Evolutionary conservation across 2,888 invertebrate species (phyloP), one percentile per base, ranked within the genome.

Genomic region (Caenorhabditis uteleia): DNA sequence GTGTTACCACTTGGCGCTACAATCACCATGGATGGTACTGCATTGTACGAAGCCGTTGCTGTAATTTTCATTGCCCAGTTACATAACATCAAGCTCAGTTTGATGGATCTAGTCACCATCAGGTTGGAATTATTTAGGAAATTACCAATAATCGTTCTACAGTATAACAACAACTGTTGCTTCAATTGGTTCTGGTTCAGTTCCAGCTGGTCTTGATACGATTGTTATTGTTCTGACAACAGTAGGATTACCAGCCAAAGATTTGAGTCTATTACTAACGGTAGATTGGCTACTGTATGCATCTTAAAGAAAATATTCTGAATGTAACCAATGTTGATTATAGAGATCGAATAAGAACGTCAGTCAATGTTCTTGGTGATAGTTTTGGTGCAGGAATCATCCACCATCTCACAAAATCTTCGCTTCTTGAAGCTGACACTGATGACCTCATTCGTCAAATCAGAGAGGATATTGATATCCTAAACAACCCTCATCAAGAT

Each of bases 1-100:
- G 94, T 97, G 7, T 91, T 95, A 81, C 97, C 97, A 20, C 92
- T 97, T 20, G 97, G 97, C 7, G 95, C 95, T 21, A 95, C 95
- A 34, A 95, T 97, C 84, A 97, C 95, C 86, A 81, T 82, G 82
- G 81, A 81, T 55, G 81, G 81, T 44, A 81, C 81, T 10, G 81
- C 81, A 0, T 87, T 98, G 27, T 98, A 98, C 83, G 97, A 98
- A 84, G 95, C 95, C 0, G 93, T 97, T 3, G 97, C 95, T 0
- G 95, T 95, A 18, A 90, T 97, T 76, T 98, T 95, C 83, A 95
- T 97, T 68, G 93, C 95, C 18, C 97, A 98, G 86, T 88, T 93
- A 69, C 88, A 92, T 82, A 89, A 89, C 74, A 88, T 92, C 60
- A 87, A 89, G 34, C 89, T 95, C 85, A 89, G 90, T 18, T 89